Base-by-base conservation (phyloP, 1,140 invertebrate genomes). In the Nebria ingens region DNA sequence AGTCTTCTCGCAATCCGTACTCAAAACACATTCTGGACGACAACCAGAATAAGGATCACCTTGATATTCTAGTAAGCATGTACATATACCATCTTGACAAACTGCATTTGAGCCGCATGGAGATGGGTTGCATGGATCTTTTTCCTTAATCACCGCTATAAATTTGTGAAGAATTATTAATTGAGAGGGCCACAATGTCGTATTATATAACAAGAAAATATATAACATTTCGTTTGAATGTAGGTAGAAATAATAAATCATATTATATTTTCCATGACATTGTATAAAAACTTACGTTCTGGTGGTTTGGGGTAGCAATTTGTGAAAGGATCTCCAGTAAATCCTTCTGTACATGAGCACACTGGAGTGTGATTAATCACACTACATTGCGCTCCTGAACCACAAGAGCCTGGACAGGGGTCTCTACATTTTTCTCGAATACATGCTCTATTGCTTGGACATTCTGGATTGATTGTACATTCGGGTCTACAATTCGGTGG, bases 1-100 rank as follows among this genome's bases (percentile, higher is more conserved):
- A 49, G 78, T 72, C 42, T 79, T 72, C 2, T 83, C 70, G 65
- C 87, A 91, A 52, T 91, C 87, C 1, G 84, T 80, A 66, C 86
- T 89, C 59, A 86, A 76, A 0, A 86, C 81, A 68, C 87, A 91
- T 67, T 89, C 86, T 13, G 87, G 87, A 54, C 85, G 72, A 68
- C 88, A 90, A 19, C 75, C 78, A 49, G 69, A 67, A 57, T 83
- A 81, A 2, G 81, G 79, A 69, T 85, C 76, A n/a, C 80, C 79
- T 42, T 77, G 72, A 66, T 83, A 85, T 52, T 79, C 81, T 19
- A 66, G 63, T 54, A 79, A 55, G 58, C 82, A 84, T 21, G 71
- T 69, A 59, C 81, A 84, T 42, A 66, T 40, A 4, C 76, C 77
- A 56, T 67, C 72, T 58, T 75, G 64, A 62, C 86, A 88, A 57